These are phyloP conservation scores for Drosophila affinis DNA, from an alignment of 2,888 invertebrate species.

Conservation along the genomic window DNA sequence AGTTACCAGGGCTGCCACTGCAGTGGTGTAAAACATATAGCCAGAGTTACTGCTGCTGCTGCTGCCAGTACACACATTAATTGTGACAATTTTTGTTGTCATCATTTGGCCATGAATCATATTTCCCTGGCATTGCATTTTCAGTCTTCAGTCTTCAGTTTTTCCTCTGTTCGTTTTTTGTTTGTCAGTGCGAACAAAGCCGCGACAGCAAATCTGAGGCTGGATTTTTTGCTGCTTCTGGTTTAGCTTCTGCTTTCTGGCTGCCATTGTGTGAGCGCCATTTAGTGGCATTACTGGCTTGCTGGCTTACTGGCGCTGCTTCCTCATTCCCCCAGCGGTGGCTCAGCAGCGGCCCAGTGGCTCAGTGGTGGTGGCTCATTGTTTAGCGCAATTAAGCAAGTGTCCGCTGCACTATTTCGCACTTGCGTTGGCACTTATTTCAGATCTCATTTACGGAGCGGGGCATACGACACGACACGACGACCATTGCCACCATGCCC, in stretches of 20 bases:
- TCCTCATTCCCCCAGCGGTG: conserved; percentile 25
- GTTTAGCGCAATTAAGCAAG: conserved; percentile 72
- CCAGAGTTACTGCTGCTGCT: background rate
- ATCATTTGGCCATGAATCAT: conserved; percentile 73
- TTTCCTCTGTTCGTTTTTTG: conserved; percentile 33
- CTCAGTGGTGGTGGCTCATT: conserved; percentile 52
- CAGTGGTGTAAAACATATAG: background rate
- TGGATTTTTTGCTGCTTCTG: conserved; percentile 8
- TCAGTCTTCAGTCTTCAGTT: conserved; percentile 49
- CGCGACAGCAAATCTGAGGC: conserved; percentile 56
- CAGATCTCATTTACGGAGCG: conserved; percentile 48
- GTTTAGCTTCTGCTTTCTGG: background rate
- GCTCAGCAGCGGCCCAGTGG: conserved; percentile 41
- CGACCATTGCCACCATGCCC: too few relatives aligned
- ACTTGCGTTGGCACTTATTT: conserved; percentile 39
- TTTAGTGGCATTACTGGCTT: conserved; percentile 48
- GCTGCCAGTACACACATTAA: background rate
- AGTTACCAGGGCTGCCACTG: background rate
- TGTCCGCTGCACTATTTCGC: conserved; percentile 31
- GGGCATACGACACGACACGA: conserved; percentile 44
- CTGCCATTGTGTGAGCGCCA: conserved; percentile 65
- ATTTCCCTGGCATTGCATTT: conserved; percentile 78
- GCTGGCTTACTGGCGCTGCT: conserved; percentile 24
- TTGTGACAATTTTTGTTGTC: background rate
- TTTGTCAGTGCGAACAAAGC: conserved; percentile 56